These are phyloP conservation scores for Cyanoramphus novaezelandiae DNA, from an alignment of 2,113 vertebrate species.

Conservation along the genomic window DNA sequence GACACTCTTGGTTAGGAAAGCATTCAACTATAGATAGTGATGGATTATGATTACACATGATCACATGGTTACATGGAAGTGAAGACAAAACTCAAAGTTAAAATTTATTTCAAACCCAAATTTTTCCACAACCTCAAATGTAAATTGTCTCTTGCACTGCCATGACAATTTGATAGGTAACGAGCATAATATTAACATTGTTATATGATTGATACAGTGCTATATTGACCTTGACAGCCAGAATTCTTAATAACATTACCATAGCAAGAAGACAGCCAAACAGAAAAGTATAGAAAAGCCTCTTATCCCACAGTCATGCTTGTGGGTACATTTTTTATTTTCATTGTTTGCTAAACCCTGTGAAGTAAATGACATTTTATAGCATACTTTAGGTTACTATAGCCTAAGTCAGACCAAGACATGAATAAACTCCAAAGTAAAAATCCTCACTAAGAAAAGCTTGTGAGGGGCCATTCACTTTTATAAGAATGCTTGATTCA, in stretches of 20 bases:
- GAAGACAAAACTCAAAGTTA: not conserved
- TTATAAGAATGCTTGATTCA: not conserved
- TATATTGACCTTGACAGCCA: not conserved
- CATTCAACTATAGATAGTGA: not conserved
- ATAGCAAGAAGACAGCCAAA: not conserved
- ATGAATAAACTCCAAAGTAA: not conserved
- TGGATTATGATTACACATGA: not conserved
- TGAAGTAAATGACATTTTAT: not conserved
- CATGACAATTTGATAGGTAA: not conserved
- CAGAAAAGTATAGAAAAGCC: not conserved
- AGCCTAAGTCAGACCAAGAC: not conserved
- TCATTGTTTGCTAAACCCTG: not conserved
- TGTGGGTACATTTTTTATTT: not conserved
- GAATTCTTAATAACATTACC: not conserved
- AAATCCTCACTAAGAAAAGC: not conserved
- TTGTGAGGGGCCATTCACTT: not conserved
- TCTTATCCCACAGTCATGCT: not conserved
- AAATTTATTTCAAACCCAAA: not conserved
- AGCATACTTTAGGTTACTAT: not conserved
- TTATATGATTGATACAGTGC: not conserved
- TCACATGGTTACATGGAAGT: not conserved
- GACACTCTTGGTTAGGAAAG: not conserved
- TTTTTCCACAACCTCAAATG: not conserved
- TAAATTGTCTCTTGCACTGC: not conserved
- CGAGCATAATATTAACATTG: not conserved